Evolutionary conservation across 2,113 vertebrate genomes (phyloP), one percentile per base, ranked within the genome.

Genomic region (Festucalex cinctus): DNA sequence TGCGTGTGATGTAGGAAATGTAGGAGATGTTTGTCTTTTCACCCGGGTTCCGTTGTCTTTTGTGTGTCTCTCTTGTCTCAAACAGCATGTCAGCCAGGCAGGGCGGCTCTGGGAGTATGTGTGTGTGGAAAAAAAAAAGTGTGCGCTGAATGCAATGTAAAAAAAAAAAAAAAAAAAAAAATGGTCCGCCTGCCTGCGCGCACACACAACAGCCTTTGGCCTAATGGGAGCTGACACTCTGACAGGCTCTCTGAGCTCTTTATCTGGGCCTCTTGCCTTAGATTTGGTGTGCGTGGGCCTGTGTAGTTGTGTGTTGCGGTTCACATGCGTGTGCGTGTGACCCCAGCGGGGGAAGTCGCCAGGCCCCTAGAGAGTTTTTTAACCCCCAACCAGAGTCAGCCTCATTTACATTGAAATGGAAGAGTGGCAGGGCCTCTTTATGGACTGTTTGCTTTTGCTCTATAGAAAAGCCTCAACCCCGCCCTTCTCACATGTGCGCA

Each of bases 351-450:
- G 83, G 81, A 87, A 80, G 85, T 80, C 68, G 77, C 70, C 84
- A 88, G 82, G 86, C 86, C 88, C 86, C 88, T 19, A 78, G 79
- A 79, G 88, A 77, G 63, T 85, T 92, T 91, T 88, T 91, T 86
- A 91, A 90, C 90, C 89, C 90, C 75, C 83, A 64, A 82, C 90
- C 85, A 93, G 88, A 92, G 90, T 91, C 83, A 89, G 88, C 86
- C 90, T 83, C 79, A 93, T 93, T 93, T 93, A 90, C 90, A 92
- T 93, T 90, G 90, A 91, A 93, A 94, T 86, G 81, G 86, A 78
- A 91, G 89, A 91, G 8, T 90, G 88, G 86, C 82, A 85, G 83
- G 74, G 76, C 86, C 88, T 76, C 86, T 93, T 92, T 92, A 85
- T 85, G 75, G 83, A 83, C 85, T 92, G 79, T 91, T 92, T 92